phyloP scores from a whole-genome alignment of 2,888 invertebrate species.

The Andrena bucephala region DNA sequence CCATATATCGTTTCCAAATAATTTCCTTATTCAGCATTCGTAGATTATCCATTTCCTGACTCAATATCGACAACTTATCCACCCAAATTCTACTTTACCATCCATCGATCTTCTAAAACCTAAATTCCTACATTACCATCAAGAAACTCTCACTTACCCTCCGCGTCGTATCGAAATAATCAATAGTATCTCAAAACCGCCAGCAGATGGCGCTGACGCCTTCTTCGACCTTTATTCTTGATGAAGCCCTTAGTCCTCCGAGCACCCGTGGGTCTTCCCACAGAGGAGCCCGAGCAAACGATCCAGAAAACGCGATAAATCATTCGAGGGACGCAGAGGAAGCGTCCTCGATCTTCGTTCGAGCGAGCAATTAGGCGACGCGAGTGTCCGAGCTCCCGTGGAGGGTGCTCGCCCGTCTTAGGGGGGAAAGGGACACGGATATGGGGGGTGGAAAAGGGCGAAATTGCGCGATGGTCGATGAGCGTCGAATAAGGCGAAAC shows the following conservation, averaged over 20 bases:
- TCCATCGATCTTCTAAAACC: too few relatives aligned
- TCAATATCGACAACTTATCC: too few relatives aligned
- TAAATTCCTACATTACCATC: too few relatives aligned
- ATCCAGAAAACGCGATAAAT: slow-evolving; percentile 38
- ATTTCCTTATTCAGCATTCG: too few relatives aligned
- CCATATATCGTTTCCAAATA: too few relatives aligned
- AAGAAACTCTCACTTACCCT: too few relatives aligned
- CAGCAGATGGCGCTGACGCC: too few relatives aligned
- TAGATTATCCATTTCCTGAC: too few relatives aligned
- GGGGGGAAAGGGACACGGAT: slow-evolving; percentile 27
- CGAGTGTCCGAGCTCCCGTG: slow-evolving; percentile 1
- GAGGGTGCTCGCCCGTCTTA: slow-evolving; percentile 10
- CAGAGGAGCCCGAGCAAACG: slow-evolving; percentile 15
- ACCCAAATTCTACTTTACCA: too few relatives aligned
- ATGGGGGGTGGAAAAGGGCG: slow-evolving; percentile 39
- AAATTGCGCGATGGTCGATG: slow-evolving; percentile 77
- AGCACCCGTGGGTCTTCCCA: not conserved
- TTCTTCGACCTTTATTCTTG: not conserved
- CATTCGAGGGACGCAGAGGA: slow-evolving; percentile 24
- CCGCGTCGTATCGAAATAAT: too few relatives aligned
- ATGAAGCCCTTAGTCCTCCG: not conserved
- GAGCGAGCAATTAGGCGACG: slow-evolving; percentile 47
- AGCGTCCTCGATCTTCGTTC: slow-evolving; percentile 55
- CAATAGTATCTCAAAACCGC: too few relatives aligned
- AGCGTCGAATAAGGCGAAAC: slow-evolving; percentile 79